Conservation (phyloP, 23 tunicate species). For the Ascidia mentula region DNA sequence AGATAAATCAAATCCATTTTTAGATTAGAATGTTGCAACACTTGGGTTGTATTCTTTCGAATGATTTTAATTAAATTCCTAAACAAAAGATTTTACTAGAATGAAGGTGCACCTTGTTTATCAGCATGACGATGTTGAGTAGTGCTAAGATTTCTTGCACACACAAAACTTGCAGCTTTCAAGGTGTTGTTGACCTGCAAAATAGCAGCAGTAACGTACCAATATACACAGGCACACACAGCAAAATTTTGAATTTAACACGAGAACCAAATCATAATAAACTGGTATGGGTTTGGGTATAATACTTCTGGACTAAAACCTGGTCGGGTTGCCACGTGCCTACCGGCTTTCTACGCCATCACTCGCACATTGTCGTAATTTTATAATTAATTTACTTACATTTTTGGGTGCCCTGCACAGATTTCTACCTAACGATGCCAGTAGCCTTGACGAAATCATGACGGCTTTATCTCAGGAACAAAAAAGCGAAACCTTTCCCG, state of each 20-base stretch:
- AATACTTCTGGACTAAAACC: too few species aligned
- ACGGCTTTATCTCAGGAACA: background rate
- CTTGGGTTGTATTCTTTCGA: background rate
- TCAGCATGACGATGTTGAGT: slow-evolving; percentile 29
- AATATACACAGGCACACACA: too few species aligned
- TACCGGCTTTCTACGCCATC: too few species aligned
- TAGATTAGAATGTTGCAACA: too few species aligned
- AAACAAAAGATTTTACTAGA: too few species aligned
- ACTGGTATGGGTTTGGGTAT: too few species aligned
- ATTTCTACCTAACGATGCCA: slow-evolving; percentile 49
- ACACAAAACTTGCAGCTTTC: slow-evolving; percentile 59
- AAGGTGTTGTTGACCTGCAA: slow-evolving; percentile 36
- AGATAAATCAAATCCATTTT: background rate
- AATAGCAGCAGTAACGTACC: background rate
- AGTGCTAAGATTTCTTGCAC: slow-evolving; percentile 55
- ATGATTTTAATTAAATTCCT: background rate
- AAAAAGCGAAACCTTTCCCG: background rate
- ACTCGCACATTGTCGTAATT: too few species aligned
- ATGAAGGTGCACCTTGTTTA: slow-evolving; percentile 83
- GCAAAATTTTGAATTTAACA: too few species aligned
- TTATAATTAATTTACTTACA: too few species aligned
- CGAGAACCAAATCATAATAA: too few species aligned
- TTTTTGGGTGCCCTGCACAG: slow-evolving; percentile 56
- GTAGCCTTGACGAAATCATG: slow-evolving; percentile 74
- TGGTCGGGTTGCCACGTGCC: too few species aligned